Conservation (phyloP, 2,888 invertebrate species). For the Sarcophaga caerulescens region DNA sequence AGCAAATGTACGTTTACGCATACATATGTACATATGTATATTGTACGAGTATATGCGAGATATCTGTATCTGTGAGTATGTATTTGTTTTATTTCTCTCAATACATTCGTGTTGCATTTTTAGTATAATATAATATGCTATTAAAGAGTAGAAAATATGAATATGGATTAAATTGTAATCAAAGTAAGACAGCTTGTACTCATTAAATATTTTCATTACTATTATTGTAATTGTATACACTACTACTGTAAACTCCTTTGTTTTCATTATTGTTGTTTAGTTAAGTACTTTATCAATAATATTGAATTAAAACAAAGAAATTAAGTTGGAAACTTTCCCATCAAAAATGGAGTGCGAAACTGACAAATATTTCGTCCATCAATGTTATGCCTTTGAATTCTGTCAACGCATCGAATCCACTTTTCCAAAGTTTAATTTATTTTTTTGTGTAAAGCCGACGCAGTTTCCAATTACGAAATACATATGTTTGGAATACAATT, state of each 20-base stretch:
- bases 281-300: conserved; percentile 10
- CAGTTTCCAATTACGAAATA: too few relatives aligned
- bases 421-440: too few relatives aligned
- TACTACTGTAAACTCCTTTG: neutral
- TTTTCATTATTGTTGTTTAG: conserved; percentile 1
- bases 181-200: conserved; percentile 15
- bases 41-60: neutral
- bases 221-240: neutral
- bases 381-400: too few relatives aligned
- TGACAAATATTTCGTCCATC: too few relatives aligned
- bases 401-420: too few relatives aligned
- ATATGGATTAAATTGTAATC: conserved; percentile 20
- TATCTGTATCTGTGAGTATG: neutral
- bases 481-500: too few relatives aligned
- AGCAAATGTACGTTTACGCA: neutral
- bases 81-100: neutral
- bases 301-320: neutral
- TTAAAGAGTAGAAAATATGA: neutral
- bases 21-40: neutral
- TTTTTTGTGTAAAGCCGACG: too few relatives aligned
- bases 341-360: too few relatives aligned
- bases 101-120: neutral
- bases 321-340: too few relatives aligned
- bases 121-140: neutral
- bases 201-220: conserved; percentile 14